A percentile compares a stretch with the other conserved stretches of the same genome.
Evolutionary conservation across 2,113 vertebrate species (phyloP).

Genomic region (Toxotes jaculatrix): DNA sequence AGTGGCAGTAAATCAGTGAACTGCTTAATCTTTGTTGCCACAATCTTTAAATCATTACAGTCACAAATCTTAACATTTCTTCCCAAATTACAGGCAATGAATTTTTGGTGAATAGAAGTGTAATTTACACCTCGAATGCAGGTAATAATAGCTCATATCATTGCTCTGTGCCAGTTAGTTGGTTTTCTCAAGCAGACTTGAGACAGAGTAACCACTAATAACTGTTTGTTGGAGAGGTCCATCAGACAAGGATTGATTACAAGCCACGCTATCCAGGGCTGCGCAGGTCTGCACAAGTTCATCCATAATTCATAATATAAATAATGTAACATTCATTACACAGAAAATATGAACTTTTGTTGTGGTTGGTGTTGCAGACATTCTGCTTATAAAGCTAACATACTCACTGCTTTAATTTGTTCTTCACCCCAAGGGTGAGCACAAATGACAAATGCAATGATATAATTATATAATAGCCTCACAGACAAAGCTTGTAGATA

Average conservation of each 20-base stretch:
- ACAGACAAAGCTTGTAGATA: conserved; percentile 73
- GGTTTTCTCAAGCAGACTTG: conserved; percentile 30
- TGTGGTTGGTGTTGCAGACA: conserved; percentile 72
- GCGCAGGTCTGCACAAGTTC: conserved; percentile 74
- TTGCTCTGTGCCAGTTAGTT: conserved; percentile 31
- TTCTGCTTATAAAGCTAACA: conserved; percentile 82
- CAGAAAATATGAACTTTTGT: conserved; percentile 83
- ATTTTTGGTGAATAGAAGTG: conserved; percentile 20
- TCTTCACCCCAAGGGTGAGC: conserved; percentile 81
- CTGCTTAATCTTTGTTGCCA: conserved; percentile 56
- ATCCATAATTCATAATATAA: conserved; percentile 86
- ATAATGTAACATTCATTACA: conserved; percentile 88
- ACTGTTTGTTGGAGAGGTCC: conserved; percentile 74
- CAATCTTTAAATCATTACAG: conserved; percentile 59
- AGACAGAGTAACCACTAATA: conserved; percentile 71
- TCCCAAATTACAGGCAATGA: conserved; percentile 29
- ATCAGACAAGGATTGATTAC: conserved; percentile 81
- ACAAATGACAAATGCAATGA: conserved; percentile 83
- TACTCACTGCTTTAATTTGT: conserved; percentile 83
- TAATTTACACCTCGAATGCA: conserved; percentile 50
- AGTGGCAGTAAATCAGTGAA: conserved; percentile 50
- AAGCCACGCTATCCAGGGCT: conserved; percentile 67
- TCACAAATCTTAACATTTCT: conserved; percentile 56
- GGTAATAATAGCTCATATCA: conserved; percentile 55
- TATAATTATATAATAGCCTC: conserved; percentile 81